Conservation (phyloP, 2,888 invertebrate genomes). For the Meghimatium bilineatum region DNA sequence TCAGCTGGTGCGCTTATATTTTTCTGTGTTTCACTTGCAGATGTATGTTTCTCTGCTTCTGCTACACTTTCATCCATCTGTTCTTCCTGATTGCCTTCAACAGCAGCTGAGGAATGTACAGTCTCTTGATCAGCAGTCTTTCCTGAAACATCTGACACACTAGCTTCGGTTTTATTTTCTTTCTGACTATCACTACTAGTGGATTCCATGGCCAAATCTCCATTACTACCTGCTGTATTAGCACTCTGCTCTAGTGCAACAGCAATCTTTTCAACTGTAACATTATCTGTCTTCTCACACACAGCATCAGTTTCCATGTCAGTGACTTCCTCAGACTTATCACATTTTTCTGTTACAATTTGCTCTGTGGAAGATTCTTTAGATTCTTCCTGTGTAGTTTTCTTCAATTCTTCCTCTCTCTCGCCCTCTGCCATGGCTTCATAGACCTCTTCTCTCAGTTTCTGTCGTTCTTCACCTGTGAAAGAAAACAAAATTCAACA, state of each 20-base stretch:
- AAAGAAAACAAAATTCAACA: not conserved
- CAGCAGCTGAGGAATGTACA: not conserved
- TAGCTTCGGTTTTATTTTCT: not conserved
- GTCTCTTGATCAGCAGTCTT: not conserved
- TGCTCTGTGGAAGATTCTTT: not conserved
- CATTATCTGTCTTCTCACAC: not conserved
- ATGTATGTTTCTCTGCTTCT: not conserved
- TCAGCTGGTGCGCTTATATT: not conserved
- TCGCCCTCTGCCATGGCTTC: conserved; percentile 45
- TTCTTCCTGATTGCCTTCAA: not conserved
- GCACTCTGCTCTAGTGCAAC: not conserved
- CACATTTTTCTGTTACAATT: not conserved
- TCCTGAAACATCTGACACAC: not conserved
- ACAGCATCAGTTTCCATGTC: not conserved
- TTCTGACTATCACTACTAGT: not conserved
- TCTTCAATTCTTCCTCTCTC: conserved; percentile 35
- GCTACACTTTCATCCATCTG: not conserved
- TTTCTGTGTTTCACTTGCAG: not conserved
- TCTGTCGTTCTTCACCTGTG: conserved; percentile 40
- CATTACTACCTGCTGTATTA: not conserved
- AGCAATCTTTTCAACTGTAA: not conserved
- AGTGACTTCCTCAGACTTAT: not conserved
- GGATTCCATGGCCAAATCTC: not conserved
- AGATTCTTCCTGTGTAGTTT: not conserved
- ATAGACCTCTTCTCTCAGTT: conserved; percentile 41